phyloP scores from a whole-genome alignment of 2,888 invertebrate genomes.

The Temnothorax ravouxi region DNA sequence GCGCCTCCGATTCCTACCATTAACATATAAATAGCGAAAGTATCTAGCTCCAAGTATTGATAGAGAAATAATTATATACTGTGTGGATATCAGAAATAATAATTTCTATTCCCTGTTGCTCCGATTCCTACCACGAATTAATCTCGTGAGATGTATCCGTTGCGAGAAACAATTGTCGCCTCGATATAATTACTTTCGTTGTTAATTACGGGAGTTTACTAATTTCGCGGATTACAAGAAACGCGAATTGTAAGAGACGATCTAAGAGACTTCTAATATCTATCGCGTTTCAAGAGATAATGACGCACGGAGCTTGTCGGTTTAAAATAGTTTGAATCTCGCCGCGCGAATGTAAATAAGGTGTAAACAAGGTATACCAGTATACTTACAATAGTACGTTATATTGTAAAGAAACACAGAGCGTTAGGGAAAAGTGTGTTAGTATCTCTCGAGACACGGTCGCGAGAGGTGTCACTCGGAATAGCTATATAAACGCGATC shows the following conservation, averaged over 20 bases:
- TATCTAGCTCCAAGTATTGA: background rate
- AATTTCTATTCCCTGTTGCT: background rate
- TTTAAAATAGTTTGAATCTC: background rate
- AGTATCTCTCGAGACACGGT: background rate
- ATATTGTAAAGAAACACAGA: background rate
- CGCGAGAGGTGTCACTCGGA: background rate
- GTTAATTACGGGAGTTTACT: background rate
- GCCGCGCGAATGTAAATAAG: background rate
- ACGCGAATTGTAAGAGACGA: background rate
- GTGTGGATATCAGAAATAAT: background rate
- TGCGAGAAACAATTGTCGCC: background rate
- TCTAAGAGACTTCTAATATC: background rate
- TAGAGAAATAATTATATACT: background rate
- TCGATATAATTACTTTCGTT: background rate
- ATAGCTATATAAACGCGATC: background rate
- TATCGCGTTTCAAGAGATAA: background rate
- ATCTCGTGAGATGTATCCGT: background rate
- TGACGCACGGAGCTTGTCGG: background rate
- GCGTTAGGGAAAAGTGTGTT: background rate
- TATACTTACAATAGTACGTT: background rate
- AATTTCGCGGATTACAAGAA: background rate
- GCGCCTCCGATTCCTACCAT: background rate
- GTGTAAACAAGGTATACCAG: background rate
- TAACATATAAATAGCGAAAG: background rate
- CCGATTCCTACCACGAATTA: background rate